Evolutionary conservation across 1,140 invertebrate genomes (phyloP).

Genomic region (Pinna nobilis): DNA sequence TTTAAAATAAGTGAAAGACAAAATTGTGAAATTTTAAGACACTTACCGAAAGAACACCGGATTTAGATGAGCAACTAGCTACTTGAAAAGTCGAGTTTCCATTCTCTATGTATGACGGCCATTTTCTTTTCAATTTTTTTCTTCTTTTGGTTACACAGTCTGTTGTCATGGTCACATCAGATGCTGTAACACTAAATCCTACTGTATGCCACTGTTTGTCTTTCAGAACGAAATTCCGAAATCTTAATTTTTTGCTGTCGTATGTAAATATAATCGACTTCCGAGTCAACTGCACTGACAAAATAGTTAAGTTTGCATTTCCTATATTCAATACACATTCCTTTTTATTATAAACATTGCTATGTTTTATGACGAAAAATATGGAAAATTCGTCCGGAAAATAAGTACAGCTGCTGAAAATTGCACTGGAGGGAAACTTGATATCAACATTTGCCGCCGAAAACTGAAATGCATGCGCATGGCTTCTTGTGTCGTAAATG

Average conservation of each 20-base stretch:
- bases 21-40: too few species aligned
- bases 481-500: constrained; percentile 58
- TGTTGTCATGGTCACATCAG: constrained; percentile 56
- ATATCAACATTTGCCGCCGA: constrained; percentile 47
- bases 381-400: constrained; percentile 71
- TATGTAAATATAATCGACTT: constrained; percentile 62
- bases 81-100: constrained; percentile 55
- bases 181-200: constrained; percentile 61
- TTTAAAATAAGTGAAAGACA: too few species aligned
- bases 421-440: constrained; percentile 44
- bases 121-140: constrained; percentile 46
- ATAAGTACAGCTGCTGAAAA: constrained; percentile 58
- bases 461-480: constrained; percentile 65
- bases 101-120: constrained; percentile 60
- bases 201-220: constrained; percentile 67
- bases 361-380: constrained; percentile 63
- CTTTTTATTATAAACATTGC: constrained; percentile 33
- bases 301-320: constrained; percentile 33
- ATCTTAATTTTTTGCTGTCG: constrained; percentile 55
- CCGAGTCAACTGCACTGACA: constrained; percentile 55
- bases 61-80: constrained; percentile 51
- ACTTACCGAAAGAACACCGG: constrained; percentile 56
- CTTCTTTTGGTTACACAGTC: constrained; percentile 57
- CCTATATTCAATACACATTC: constrained; percentile 60
- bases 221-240: constrained; percentile 51